These are phyloP conservation scores for Belgica antarctica DNA, from an alignment of 2,888 invertebrate species.

Conservation along the genomic window DNA sequence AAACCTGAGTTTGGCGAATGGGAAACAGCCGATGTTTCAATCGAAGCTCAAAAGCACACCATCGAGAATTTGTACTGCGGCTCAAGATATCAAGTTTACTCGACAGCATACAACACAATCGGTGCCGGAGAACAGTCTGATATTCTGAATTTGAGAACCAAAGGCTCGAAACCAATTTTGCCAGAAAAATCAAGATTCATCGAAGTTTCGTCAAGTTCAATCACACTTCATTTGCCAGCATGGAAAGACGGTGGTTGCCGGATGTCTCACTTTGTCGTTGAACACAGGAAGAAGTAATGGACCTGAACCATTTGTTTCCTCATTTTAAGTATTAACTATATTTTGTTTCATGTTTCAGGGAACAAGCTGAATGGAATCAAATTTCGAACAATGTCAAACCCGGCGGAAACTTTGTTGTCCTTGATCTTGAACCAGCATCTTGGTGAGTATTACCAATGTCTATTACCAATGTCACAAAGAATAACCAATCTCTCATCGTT, in stretches of 20 bases:
- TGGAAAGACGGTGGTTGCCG: slow-evolving; percentile 96
- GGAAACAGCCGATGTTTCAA: slow-evolving; percentile 80
- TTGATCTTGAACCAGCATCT: slow-evolving; percentile 88
- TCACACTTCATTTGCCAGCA: slow-evolving; percentile 84
- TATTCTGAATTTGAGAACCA: slow-evolving; percentile 82
- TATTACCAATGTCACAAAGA: background rate
- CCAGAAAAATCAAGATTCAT: slow-evolving; percentile 89
- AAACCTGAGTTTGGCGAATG: slow-evolving; percentile 94
- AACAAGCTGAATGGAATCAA: slow-evolving; percentile 87
- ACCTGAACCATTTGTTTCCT: background rate
- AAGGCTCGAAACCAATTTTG: slow-evolving; percentile 89
- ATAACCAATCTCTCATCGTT: no score
- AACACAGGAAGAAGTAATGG: slow-evolving; percentile 84
- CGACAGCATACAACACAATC: slow-evolving; percentile 89
- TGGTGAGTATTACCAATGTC: slow-evolving; percentile 58
- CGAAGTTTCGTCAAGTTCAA: slow-evolving; percentile 88
- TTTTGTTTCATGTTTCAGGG: slow-evolving; percentile 57
- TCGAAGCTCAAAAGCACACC: slow-evolving; percentile 77
- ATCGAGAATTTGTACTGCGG: slow-evolving; percentile 88
- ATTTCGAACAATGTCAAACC: slow-evolving; percentile 91
- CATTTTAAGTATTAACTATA: slow-evolving; percentile 4
- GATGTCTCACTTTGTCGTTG: slow-evolving; percentile 92
- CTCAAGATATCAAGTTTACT: slow-evolving; percentile 88
- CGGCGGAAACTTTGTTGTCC: slow-evolving; percentile 83
- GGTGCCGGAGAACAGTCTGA: slow-evolving; percentile 90